Evolutionary conservation across 2,113 vertebrate species (phyloP).

Genomic region (Colistium nudipinnis): DNA sequence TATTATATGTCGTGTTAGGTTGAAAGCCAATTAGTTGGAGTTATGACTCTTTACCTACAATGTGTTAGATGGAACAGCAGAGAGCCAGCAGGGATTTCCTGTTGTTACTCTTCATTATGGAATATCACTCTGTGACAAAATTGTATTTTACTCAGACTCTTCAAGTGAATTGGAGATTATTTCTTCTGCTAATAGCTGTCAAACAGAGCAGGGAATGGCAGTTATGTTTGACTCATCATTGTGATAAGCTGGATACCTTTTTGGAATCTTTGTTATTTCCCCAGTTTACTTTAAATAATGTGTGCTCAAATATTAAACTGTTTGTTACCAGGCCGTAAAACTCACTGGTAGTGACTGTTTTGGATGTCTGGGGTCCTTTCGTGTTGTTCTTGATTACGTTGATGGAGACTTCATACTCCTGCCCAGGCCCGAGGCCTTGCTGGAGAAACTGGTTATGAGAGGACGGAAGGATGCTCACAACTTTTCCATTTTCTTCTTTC

Average conservation of each 20-base stretch:
- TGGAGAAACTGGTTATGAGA: conserved; percentile 87
- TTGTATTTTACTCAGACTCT: not conserved
- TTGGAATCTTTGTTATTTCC: not conserved
- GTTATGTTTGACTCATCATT: not conserved
- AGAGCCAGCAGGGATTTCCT: conserved; percentile 46
- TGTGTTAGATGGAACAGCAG: conserved; percentile 7
- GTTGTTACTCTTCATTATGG: conserved; percentile 31
- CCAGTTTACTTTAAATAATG: not conserved
- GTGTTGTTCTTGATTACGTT: conserved; percentile 91
- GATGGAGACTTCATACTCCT: conserved; percentile 93
- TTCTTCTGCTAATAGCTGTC: not conserved
- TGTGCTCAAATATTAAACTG: not conserved
- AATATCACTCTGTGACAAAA: conserved; percentile 26
- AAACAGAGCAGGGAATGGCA: conserved; percentile 3
- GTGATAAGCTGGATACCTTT: not conserved
- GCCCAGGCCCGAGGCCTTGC: conserved; percentile 90
- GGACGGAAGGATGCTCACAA: conserved; percentile 84
- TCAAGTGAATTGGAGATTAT: not conserved
- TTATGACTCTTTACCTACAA: conserved; percentile 33
- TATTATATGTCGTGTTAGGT: conserved; percentile 9
- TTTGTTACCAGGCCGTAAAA: conserved; percentile 6
- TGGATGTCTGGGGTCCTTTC: conserved; percentile 85
- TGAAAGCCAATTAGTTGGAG: conserved; percentile 25
- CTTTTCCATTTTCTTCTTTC: conserved; percentile 93
- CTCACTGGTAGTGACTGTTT: conserved; percentile 90